Conservation (phyloP, 1,140 invertebrate species). For the Globodera rostochiensis region DNA sequence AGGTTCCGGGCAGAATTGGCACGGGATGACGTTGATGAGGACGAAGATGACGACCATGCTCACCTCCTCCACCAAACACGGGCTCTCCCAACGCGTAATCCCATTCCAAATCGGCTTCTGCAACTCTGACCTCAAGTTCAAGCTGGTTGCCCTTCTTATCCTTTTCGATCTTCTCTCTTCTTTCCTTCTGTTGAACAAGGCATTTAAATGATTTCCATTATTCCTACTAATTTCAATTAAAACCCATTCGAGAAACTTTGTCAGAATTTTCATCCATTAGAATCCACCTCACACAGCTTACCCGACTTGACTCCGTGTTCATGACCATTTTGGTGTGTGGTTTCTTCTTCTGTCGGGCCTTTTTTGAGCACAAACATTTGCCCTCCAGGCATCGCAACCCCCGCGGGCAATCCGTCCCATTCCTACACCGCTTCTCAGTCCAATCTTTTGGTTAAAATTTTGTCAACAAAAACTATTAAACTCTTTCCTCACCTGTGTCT, state of each 20-base stretch:
- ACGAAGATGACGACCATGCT: background rate
- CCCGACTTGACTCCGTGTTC: background rate
- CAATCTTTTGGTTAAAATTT: background rate
- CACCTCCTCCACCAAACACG: background rate
- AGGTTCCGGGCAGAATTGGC: conserved; percentile 29
- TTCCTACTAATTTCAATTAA: too few species aligned
- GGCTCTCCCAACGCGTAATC: conserved; percentile 16
- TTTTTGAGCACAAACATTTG: background rate
- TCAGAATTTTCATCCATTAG: background rate
- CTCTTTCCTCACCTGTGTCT: too few species aligned
- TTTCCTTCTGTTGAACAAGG: background rate
- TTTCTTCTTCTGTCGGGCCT: background rate
- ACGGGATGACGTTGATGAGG: background rate
- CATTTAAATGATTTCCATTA: background rate
- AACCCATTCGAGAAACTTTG: too few species aligned
- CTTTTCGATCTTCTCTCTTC: background rate
- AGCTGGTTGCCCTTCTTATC: background rate
- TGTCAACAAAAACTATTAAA: too few species aligned
- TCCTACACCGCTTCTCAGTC: background rate
- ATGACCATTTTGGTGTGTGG: background rate
- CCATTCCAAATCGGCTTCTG: conserved; percentile 9
- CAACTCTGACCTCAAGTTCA: conserved; percentile 11
- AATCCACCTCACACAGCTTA: too few species aligned
- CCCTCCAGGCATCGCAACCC: background rate
- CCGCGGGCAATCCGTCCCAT: conserved; percentile 1